A percentile compares a stretch with the other conserved stretches of the same genome.
phyloP scores from a whole-genome alignment of 2,888 invertebrate genomes.

The Julus scanicus region DNA sequence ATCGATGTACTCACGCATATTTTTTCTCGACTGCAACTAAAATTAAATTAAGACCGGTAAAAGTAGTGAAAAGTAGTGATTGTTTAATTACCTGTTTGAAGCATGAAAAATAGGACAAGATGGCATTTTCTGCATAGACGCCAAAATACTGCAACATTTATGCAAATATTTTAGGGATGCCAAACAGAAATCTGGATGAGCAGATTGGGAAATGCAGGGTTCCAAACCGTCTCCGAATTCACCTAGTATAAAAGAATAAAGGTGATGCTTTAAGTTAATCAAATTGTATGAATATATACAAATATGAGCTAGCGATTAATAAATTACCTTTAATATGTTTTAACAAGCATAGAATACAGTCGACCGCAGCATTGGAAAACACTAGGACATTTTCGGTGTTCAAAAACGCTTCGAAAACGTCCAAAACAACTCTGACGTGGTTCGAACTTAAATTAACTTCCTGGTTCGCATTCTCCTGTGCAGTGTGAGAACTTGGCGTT shows the following conservation, averaged over 20 bases:
- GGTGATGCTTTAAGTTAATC: too few species aligned
- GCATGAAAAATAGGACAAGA: constrained; percentile 93
- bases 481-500: constrained; percentile 55
- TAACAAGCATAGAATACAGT: constrained; percentile 90
- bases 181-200: constrained; percentile 72
- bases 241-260: background rate
- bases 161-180: constrained; percentile 87
- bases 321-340: constrained; percentile 75
- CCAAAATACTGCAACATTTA: constrained; percentile 86
- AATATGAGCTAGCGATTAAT: too few species aligned
- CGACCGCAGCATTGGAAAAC: constrained; percentile 92
- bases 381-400: constrained; percentile 92
- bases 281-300: too few species aligned
- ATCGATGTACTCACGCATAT: too few species aligned
- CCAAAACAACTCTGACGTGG: constrained; percentile 69
- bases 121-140: constrained; percentile 94
- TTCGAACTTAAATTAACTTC: constrained; percentile 51
- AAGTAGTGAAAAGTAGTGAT: background rate
- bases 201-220: background rate
- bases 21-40: background rate
- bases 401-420: constrained; percentile 93
- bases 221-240: background rate
- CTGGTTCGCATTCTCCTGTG: background rate
- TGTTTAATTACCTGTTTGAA: constrained; percentile 72
- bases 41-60: background rate